A percentile compares a stretch with the other conserved stretches of the same genome.
phyloP scores from a whole-genome alignment of 2,888 invertebrate species.

The Acleris emargana region DNA sequence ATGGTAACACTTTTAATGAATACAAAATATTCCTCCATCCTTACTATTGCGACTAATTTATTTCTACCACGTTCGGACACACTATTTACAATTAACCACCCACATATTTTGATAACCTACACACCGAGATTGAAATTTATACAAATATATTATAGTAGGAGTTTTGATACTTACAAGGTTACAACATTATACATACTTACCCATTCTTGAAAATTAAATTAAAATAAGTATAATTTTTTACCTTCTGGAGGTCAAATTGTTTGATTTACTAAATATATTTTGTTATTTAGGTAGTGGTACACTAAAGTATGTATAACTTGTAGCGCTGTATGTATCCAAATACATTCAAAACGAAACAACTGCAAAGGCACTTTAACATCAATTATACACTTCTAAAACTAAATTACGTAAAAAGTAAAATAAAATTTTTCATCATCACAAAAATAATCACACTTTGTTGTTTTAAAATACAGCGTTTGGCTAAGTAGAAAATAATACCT shows the following conservation, averaged over 20 bases:
- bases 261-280: no score
- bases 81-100: constrained; percentile 28
- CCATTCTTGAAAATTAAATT: no score
- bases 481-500: constrained; percentile 14
- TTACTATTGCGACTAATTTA: constrained; percentile 15
- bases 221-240: no score
- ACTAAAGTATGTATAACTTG: constrained; percentile 12
- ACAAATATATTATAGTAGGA: constrained; percentile 18
- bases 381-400: constrained; percentile 20
- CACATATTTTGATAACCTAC: constrained; percentile 17
- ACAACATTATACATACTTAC: background rate
- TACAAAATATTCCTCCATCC: constrained; percentile 11
- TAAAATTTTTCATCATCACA: constrained; percentile 18
- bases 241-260: no score
- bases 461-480: constrained; percentile 17
- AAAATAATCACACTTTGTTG: constrained; percentile 20
- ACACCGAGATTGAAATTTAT: constrained; percentile 25
- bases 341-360: constrained; percentile 23
- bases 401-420: constrained; percentile 11
- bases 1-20: constrained; percentile 4
- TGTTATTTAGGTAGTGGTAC: background rate
- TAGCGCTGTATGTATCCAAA: constrained; percentile 5
- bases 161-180: background rate
- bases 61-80: constrained; percentile 11
- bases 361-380: constrained; percentile 34